Evolutionary conservation across 2,797 vertebrate genomes (phyloP), one percentile per base, ranked within the genome.

Genomic region (Sylvilagus floridanus): DNA sequence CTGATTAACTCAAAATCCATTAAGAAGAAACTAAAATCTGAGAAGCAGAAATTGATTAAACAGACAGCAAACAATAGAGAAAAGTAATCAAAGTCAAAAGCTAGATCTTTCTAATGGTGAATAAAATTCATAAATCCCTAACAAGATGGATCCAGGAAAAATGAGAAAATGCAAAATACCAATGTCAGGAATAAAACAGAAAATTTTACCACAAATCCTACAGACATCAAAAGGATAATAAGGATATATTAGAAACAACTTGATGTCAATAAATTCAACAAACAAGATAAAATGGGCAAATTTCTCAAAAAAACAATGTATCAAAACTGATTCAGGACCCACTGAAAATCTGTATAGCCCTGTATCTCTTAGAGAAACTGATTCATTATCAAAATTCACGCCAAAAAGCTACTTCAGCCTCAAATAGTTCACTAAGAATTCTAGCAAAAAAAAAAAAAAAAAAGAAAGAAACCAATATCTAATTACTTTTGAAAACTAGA

Each of bases 251-350:
- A 78, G n/a, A 14, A 72, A 86, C 24, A 93, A 42, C n/a, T 32
- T 71, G 47, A 52, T 35, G 17, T 8, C 63, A 79, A 37, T n/a
- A 88, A 85, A 88, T 60, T 88, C 11, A 54, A 88, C 30, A 77
- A 62, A 35, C 52, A 42, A 47, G 57, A 92, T 62, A 12, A 93
- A 96, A 69, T 65, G 17, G 16, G 35, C 37, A 69, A 76, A 84
- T 71, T 69, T 69, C 68, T 91, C 65, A 13, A 85, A 83, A 93
- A 62, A 5, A 77, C 7, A 60, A 88, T 66, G 65, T 76, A 85
- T 85, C 54, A 76, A 84, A 85, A 84, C 62, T 69, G 69, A 86
- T 63, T 93, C 30, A 77, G 89, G 69, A 76, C 52, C 63, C 28
- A 77, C 1, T 76, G 17, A 30, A 73, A 32, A 22, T 42, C 1